A percentile compares a stretch with the other conserved stretches of the same genome.
Evolutionary conservation across 2,113 vertebrate species (phyloP).

Genomic region (Lepus timidus): DNA sequence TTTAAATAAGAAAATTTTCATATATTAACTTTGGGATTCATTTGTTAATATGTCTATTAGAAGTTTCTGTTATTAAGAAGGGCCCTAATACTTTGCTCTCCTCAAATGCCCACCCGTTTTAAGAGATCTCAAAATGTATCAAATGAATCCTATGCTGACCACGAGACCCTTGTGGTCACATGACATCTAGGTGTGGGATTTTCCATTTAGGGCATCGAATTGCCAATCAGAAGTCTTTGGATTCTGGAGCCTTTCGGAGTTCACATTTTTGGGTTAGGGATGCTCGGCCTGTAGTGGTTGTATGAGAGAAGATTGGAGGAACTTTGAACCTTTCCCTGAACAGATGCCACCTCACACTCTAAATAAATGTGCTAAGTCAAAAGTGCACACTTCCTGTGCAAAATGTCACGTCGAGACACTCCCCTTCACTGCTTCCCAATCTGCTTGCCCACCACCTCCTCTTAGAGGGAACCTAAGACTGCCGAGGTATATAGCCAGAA

Average conservation of each 20-base stretch:
- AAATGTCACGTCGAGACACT: background rate
- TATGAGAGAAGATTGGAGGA: background rate
- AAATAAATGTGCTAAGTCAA: background rate
- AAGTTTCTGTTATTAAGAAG: slow-evolving; percentile 1
- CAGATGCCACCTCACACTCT: background rate
- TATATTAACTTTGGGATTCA: background rate
- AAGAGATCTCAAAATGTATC: background rate
- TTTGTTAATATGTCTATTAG: background rate
- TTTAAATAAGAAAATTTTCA: slow-evolving; percentile 21
- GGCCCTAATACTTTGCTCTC: background rate
- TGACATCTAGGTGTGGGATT: too few species aligned
- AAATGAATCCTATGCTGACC: background rate
- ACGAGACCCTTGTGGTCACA: background rate
- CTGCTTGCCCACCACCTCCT: background rate
- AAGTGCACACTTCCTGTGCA: background rate
- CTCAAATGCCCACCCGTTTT: background rate
- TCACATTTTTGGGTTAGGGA: too few species aligned
- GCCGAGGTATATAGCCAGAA: background rate
- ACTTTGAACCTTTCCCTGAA: background rate
- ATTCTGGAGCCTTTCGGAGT: too few species aligned
- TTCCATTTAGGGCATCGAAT: too few species aligned
- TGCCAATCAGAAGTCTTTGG: too few species aligned
- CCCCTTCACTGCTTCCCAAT: background rate
- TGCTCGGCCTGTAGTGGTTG: too few species aligned
- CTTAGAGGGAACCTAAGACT: background rate